A percentile compares a stretch with the other conserved stretches of the same genome.
phyloP scores from a whole-genome alignment of 2,797 vertebrate genomes.

The Ceyx erithaca region DNA sequence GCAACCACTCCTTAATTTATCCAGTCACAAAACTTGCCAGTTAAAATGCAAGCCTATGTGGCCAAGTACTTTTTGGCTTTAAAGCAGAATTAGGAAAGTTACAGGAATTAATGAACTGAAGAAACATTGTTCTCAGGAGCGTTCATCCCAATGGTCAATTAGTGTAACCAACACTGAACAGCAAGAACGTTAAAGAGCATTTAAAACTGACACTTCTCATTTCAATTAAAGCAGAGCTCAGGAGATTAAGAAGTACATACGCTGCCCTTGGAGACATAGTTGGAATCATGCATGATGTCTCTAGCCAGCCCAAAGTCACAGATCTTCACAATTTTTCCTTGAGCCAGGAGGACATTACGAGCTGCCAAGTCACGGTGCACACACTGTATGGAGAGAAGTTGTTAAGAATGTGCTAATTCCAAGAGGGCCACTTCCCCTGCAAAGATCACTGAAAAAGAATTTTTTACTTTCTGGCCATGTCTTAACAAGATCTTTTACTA shows the following conservation, averaged over 20 bases:
- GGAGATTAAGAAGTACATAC: slow-evolving; percentile 81
- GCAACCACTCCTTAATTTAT: not conserved
- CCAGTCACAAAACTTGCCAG: not conserved
- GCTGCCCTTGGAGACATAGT: slow-evolving; percentile 98
- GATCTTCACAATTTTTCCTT: slow-evolving; percentile 99
- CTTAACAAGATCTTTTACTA: not conserved
- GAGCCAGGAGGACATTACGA: slow-evolving; percentile 96
- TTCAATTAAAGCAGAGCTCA: not conserved
- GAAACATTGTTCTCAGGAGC: not conserved
- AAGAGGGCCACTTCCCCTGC: not conserved
- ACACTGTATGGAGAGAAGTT: slow-evolving; percentile 81
- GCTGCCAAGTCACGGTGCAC: slow-evolving; percentile 97
- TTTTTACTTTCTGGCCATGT: not conserved
- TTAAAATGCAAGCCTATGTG: not conserved
- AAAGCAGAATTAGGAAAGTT: not conserved
- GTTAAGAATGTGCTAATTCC: not conserved
- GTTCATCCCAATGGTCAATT: not conserved
- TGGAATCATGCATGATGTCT: slow-evolving; percentile 99
- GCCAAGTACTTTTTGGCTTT: not conserved
- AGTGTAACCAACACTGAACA: not conserved
- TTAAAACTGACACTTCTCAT: not conserved
- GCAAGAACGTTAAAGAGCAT: not conserved
- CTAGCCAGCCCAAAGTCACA: slow-evolving; percentile 97
- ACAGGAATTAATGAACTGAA: slow-evolving; percentile 12
- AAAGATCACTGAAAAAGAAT: not conserved